Base-by-base conservation (phyloP, 2,888 invertebrate genomes). In the Tortricodes alternella region DNA sequence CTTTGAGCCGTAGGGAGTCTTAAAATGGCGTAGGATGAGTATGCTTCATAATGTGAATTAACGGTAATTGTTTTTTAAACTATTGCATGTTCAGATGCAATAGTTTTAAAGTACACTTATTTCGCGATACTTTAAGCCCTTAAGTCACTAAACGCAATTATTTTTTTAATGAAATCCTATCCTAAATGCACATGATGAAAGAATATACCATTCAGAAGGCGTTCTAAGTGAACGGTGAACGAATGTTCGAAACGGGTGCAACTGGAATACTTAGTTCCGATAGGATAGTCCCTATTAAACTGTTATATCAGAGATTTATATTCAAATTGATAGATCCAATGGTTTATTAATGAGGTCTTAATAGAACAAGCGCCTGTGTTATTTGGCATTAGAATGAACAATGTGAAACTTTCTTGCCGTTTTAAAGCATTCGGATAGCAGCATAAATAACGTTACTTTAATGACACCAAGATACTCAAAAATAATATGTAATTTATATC, bases 161-260 rank as follows among this genome's bases (percentile, higher is more conserved):
- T 8, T 29, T 29, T 11, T 29, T 29, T 29, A 29, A n/a, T n/a
- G n/a, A n/a, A 2, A 9, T 4, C n/a, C 29, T 11, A 29, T 29
- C 11, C 3, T 34, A 19, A 43, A 16, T 41, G 48, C 41, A 19
- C 34, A 18, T 16, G 18, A 48, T 34, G 41, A 24, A 13, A 18
- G 18, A 24, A 39, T 48, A 48, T 48, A 15, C 15, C 24, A 55
- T 55, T 41, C 55, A 43, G 27, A 21, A 41, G 41, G 41, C 35
- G 48, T 43, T 35, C 18, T 19, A 11, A 41, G 41, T 24, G 21
- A 35, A n/a, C 41, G 35, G 9, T 16, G 21, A 27, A n/a, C n/a
- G 48, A 55, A 55, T 55, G 43, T 35, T 11, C 48, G 41, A 37
- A 27, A 49, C 48, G 41, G 48, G 41, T 37, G 55, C 55, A 53